A percentile compares a stretch with the other conserved stretches of the same genome.
Conservation (phyloP, 2,888 invertebrate genomes). For the Eurois occulta region DNA sequence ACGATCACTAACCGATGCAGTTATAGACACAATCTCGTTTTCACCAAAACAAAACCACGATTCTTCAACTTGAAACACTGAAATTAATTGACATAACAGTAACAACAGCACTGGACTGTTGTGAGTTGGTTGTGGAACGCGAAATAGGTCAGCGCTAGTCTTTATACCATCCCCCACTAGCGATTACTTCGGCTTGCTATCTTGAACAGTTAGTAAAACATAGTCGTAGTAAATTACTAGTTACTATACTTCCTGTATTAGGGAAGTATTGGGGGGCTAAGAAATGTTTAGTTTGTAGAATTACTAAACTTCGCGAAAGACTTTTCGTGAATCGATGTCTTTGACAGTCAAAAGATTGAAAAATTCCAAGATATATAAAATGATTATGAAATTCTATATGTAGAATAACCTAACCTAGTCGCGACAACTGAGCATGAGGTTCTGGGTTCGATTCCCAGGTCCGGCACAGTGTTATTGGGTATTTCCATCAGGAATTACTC, state of each 20-base stretch:
- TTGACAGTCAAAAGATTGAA: neutral
- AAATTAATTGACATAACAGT: constrained; percentile 7
- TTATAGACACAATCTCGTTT: constrained; percentile 34
- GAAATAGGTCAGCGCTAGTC: constrained; percentile 85
- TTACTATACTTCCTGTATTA: constrained; percentile 27
- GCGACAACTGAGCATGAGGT: too few species aligned
- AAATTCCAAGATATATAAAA: neutral
- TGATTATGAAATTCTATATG: neutral
- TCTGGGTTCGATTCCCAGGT: too few species aligned
- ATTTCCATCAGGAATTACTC: too few species aligned
- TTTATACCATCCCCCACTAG: constrained; percentile 85
- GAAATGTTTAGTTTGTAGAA: neutral
- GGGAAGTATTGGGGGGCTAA: neutral
- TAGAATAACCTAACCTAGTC: neutral
- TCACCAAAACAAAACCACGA: constrained; percentile 37
- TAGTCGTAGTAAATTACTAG: constrained; percentile 22
- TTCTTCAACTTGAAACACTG: constrained; percentile 39
- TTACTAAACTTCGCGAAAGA: neutral
- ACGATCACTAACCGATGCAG: constrained; percentile 41
- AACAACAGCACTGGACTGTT: constrained; percentile 69
- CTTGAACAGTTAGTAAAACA: constrained; percentile 36
- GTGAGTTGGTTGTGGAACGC: constrained; percentile 76
- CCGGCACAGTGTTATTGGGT: too few species aligned
- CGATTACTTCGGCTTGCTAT: constrained; percentile 2
- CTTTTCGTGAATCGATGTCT: neutral